Base-by-base conservation (phyloP, 2,888 invertebrate genomes). In the Disparrhopalites patrizii region DNA sequence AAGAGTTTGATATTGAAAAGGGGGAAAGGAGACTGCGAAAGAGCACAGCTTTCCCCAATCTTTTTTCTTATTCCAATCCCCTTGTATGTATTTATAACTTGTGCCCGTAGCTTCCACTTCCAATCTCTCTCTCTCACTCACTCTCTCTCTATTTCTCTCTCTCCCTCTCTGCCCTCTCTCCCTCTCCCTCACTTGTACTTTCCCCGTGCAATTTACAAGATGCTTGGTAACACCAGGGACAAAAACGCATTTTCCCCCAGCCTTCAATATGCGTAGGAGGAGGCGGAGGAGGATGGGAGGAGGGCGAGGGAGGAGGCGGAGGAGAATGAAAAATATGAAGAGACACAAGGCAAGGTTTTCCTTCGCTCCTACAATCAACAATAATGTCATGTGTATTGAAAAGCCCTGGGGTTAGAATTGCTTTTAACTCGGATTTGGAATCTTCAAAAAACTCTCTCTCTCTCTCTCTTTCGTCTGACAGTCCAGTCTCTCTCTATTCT, bases 341-440 rank as follows among this genome's bases (percentile, higher is more conserved):
- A 47, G 23, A 23, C 47, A 47, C 47, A 47, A 47, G 47, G 47
- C 3, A 47, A 20, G 47, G 47, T 43, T 43, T 8, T 47, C 47
- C 20, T 18, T n/a, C n/a, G 3, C 23, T 23, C 23, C 7, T 47
- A 47, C 47, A 47, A 47, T 47, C 47, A 47, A 47, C 47, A 47
- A 47, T 10, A 47, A 47, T 47, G 47, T 47, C 47, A 23, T 23
- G 47, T 18, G 13, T 47, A n/a, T 23, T 23, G 47, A 36, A 54
- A 54, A 66, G 67, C 70, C 72, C 68, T 58, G 64, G 65, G 72
- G 72, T 67, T 68, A 70, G 68, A 72, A 68, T 70, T 72, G 70
- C 72, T 72, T 70, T 72, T 72, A 72, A 70, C 68, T 47, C 47
- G 68, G 72, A 69, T 69, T 69, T 71, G 43, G 43, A 63, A n/a